Evolutionary conservation across 2,113 vertebrate genomes (phyloP).

Genomic region (Tor tambroides): DNA sequence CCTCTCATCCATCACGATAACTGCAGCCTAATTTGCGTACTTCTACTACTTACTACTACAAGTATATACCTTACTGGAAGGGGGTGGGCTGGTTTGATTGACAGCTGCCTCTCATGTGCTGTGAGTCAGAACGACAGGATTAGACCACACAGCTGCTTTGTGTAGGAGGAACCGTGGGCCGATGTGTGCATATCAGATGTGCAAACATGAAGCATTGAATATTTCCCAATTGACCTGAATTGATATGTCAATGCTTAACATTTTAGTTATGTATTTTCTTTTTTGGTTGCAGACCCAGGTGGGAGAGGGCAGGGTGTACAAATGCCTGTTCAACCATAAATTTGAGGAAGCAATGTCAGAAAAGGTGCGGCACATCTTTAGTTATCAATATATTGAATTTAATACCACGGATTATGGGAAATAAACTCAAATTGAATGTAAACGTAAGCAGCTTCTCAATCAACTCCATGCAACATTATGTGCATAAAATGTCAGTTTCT

Average conservation of each 20-base stretch:
- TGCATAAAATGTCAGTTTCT: neutral
- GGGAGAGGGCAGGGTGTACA: constrained; percentile 89
- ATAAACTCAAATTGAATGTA: neutral
- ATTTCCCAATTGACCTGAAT: neutral
- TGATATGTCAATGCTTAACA: neutral
- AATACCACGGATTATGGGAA: neutral
- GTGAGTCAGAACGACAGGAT: neutral
- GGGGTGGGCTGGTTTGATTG: neutral
- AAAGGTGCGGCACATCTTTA: constrained; percentile 71
- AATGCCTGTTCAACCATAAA: constrained; percentile 92
- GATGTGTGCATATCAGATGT: constrained; percentile 33
- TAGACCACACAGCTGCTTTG: neutral
- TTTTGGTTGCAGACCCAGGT: constrained; percentile 81
- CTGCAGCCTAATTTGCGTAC: neutral
- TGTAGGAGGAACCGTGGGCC: neutral
- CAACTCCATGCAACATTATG: neutral
- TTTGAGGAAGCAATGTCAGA: constrained; percentile 93
- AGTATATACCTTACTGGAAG: neutral
- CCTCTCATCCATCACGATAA: neutral
- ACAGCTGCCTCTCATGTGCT: constrained; percentile 9
- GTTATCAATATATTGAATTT: neutral
- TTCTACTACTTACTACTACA: neutral
- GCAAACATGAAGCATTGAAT: neutral
- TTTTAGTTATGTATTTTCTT: neutral
- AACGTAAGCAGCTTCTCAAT: neutral